These are phyloP conservation scores for Pristionchus pacificus DNA, from an alignment of 1,140 invertebrate genomes.

Conservation along the genomic window DNA sequence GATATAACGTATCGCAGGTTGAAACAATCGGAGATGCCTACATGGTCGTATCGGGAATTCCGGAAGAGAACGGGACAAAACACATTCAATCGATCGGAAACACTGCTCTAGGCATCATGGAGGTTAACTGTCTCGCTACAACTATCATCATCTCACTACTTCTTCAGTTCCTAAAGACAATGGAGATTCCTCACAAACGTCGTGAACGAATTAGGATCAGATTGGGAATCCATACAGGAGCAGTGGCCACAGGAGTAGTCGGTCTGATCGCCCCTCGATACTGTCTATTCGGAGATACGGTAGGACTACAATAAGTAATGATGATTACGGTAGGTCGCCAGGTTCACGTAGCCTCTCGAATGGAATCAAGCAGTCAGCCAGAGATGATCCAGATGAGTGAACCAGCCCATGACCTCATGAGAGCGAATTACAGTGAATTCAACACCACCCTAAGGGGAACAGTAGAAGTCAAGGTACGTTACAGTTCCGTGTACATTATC, in stretches of 20 bases:
- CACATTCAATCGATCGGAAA: constrained; percentile 44
- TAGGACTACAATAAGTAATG: constrained; percentile 57
- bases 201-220: constrained; percentile 37
- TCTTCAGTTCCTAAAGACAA: constrained; percentile 46
- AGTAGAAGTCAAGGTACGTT: constrained; percentile 51
- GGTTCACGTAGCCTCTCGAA: constrained; percentile 77
- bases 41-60: constrained; percentile 54
- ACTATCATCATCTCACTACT: too few relatives aligned
- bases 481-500: too few relatives aligned
- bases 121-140: constrained; percentile 27
- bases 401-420: constrained; percentile 34
- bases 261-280: constrained; percentile 60
- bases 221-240: constrained; percentile 54
- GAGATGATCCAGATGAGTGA: constrained; percentile 54
- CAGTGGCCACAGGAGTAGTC: constrained; percentile 57
- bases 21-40: constrained; percentile 50
- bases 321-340: too few relatives aligned
- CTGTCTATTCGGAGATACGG: constrained; percentile 79
- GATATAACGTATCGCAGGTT: constrained; percentile 20
- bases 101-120: constrained; percentile 49
- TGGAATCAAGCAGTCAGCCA: constrained; percentile 68
- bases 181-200: constrained; percentile 46
- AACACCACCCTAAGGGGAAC: constrained; percentile 39
- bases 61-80: constrained; percentile 49
- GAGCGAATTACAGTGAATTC: constrained; percentile 40